Evolutionary conservation across 2,113 vertebrate genomes (phyloP), one percentile per base, ranked within the genome.

Genomic region (Ailuropoda melanoleuca): DNA sequence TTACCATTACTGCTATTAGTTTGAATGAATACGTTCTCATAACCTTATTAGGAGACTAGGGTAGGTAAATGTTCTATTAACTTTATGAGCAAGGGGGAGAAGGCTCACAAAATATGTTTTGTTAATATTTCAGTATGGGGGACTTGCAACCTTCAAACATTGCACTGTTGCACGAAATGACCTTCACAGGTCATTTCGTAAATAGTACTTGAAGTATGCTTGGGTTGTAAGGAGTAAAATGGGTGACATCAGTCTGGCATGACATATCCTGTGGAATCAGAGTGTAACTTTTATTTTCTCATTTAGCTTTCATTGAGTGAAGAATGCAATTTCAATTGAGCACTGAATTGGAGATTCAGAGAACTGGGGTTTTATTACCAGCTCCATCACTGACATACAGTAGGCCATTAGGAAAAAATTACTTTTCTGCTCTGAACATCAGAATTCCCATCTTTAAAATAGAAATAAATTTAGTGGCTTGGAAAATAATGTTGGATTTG

Each of bases 231-330:
- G 29, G 66, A 92, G 9, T 72, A 88, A 90, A 95, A 86, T 74
- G 53, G 21, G 58, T 74, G 31, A 92, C n/a, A 95, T 90, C 94
- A 90, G 18, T 96, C 55, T 74, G 29, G 55, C 24, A 37, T 0
- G 53, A 55, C 13, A 83, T 56, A 74, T 31, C 29, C 48, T 96
- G 55, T 72, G 74, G n/a, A 92, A 87, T 82, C 77, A 78, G 48
- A 12, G 4, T 66, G 46, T 70, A 88, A 85, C 87, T 95, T 94
- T 95, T 56, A 85, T 87, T 93, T 97, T 86, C 80, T 96, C 86
- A 81, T 96, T 96, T 89, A 95, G 39, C 43, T 95, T 93, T 88
- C 82, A 95, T 17, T 95, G 78, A 95, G 14, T 93, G 90, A 97
- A 92, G n/a, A 98, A 93, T 90, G 48, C 31, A 72, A 90, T 92